Conservation (phyloP, 2,113 vertebrate species). For the Rhineura floridana region DNA sequence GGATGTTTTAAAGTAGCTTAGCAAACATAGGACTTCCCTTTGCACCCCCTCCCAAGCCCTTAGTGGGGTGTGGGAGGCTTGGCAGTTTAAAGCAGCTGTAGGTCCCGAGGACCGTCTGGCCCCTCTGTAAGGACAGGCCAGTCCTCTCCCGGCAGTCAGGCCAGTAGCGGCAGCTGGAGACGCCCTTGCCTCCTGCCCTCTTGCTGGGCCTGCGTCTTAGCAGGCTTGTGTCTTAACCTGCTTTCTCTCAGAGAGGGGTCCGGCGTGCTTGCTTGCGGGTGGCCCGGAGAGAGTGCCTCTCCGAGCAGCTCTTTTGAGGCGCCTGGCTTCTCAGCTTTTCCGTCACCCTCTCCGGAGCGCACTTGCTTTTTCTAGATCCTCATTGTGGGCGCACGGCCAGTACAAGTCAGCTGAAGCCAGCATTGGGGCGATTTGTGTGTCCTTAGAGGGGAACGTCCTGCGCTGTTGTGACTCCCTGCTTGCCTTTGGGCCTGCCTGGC, state of each 20-base stretch:
- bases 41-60: neutral
- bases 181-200: neutral
- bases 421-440: too few relatives aligned
- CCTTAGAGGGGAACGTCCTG: too few relatives aligned
- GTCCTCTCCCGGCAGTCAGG: too few relatives aligned
- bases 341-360: too few relatives aligned
- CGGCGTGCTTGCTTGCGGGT: neutral
- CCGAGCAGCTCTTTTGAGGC: neutral
- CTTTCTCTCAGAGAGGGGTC: too few relatives aligned
- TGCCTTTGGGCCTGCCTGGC: too few relatives aligned
- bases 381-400: too few relatives aligned
- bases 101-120: neutral
- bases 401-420: too few relatives aligned
- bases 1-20: neutral
- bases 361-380: too few relatives aligned
- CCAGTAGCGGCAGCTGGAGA: neutral
- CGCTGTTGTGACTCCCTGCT: too few relatives aligned
- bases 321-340: too few relatives aligned
- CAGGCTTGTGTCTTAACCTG: neutral
- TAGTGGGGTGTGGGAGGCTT: neutral
- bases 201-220: neutral
- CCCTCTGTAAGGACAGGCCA: neutral
- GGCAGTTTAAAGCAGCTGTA: neutral
- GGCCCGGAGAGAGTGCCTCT: neutral
- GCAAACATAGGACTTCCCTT: too few relatives aligned